Conservation (phyloP, 2,888 invertebrate genomes). For the Cryptophagus acutangulus region DNA sequence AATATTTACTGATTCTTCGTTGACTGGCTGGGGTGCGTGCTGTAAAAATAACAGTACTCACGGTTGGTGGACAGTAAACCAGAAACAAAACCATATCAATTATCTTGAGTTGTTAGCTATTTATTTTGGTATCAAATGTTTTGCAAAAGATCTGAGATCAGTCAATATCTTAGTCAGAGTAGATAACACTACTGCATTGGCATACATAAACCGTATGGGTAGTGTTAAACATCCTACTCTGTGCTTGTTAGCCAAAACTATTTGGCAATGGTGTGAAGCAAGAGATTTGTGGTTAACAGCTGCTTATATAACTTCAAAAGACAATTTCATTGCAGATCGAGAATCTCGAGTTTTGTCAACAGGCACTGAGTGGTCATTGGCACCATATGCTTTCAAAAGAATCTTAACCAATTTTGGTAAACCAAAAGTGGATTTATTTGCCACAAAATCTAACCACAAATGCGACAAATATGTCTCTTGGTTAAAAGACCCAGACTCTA, state of each 20-base stretch:
- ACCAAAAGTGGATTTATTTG: constrained; percentile 31
- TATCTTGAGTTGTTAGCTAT: constrained; percentile 15
- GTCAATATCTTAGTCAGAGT: constrained; percentile 18
- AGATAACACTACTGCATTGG: constrained; percentile 18
- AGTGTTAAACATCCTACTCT: constrained; percentile 4
- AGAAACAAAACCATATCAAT: constrained; percentile 21
- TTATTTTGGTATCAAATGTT: constrained; percentile 18
- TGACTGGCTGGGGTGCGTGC: constrained; percentile 25
- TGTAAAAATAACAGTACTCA: constrained; percentile 13
- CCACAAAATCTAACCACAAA: constrained; percentile 28
- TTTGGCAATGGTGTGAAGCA: constrained; percentile 25
- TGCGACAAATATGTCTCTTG: constrained; percentile 31
- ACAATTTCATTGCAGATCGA: constrained; percentile 7
- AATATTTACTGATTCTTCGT: constrained; percentile 18
- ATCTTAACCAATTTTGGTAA: constrained; percentile 19
- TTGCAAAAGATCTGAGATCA: constrained; percentile 12
- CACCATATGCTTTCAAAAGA: constrained; percentile 5
- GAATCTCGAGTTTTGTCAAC: constrained; percentile 3
- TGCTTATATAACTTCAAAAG: constrained; percentile 1
- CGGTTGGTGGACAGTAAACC: constrained; percentile 24
- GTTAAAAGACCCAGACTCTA: constrained; percentile 24
- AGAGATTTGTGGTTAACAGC: constrained; percentile 13
- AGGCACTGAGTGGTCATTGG: constrained; percentile 5
- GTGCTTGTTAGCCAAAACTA: constrained; percentile 12
- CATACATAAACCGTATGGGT: constrained; percentile 17